A percentile compares a stretch with the other conserved stretches of the same genome.
Evolutionary conservation across 2,797 vertebrate species (phyloP).

Genomic region (Ptychobarbus kaznakovi): DNA sequence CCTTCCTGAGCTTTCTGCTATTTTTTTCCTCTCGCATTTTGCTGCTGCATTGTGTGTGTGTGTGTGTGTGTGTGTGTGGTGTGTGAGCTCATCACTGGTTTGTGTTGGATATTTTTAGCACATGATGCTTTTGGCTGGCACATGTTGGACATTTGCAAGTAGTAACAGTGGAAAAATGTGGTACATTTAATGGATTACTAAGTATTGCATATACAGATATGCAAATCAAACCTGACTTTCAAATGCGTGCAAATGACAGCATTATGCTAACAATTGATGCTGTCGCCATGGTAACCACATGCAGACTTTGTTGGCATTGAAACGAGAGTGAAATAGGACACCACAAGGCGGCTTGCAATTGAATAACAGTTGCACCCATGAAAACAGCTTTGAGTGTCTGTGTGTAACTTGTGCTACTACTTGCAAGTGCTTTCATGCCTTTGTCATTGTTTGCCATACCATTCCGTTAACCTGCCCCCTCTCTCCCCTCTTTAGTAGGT

Average conservation of each 20-base stretch:
- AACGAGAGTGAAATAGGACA: not conserved
- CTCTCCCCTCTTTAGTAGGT: slow-evolving; percentile 87
- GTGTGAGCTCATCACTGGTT: slow-evolving; percentile 16
- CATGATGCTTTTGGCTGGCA: slow-evolving; percentile 71
- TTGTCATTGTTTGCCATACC: slow-evolving; percentile 75
- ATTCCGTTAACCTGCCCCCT: slow-evolving; percentile 79
- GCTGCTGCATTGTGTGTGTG: not conserved
- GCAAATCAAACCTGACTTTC: not conserved
- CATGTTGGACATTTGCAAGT: slow-evolving; percentile 78
- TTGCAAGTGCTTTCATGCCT: slow-evolving; percentile 80
- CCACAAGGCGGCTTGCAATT: not conserved
- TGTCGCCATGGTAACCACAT: not conserved
- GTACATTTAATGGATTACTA: not conserved
- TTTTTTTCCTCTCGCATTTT: slow-evolving; percentile 4
- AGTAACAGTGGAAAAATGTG: slow-evolving; percentile 59
- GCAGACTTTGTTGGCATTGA: not conserved
- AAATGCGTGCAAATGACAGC: not conserved
- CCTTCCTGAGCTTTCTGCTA: not conserved
- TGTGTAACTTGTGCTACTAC: slow-evolving; percentile 64
- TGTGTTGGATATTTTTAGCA: slow-evolving; percentile 61
- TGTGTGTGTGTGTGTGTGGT: not conserved
- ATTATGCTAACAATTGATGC: not conserved
- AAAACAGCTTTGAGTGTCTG: not conserved
- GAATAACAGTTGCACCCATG: not conserved
- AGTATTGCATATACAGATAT: not conserved